Evolutionary conservation across 2,888 invertebrate genomes (phyloP).

Genomic region (Aelia acuminata): DNA sequence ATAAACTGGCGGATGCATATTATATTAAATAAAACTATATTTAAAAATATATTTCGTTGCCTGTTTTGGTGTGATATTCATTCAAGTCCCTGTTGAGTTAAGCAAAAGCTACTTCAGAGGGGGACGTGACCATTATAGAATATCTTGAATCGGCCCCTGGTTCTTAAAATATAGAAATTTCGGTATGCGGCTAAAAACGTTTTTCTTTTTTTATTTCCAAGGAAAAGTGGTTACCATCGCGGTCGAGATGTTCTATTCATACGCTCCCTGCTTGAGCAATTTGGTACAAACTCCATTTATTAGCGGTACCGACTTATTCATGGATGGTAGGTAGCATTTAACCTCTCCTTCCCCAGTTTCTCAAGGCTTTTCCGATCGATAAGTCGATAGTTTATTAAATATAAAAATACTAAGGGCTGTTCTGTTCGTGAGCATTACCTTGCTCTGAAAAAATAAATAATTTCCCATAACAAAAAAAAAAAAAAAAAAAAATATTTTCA

Average conservation of each 20-base stretch:
- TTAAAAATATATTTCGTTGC: not conserved
- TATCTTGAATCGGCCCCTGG: not conserved
- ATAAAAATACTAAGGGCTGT: not conserved
- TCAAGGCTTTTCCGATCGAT: not conserved
- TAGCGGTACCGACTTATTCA: not conserved
- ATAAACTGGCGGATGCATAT: no score
- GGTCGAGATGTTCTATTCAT: not conserved
- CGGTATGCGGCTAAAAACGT: not conserved
- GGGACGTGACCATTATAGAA: not conserved
- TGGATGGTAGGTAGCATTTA: slow-evolving; percentile 18
- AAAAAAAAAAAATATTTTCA: no score
- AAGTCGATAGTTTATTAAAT: slow-evolving; percentile 23
- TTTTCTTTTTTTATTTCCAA: not conserved
- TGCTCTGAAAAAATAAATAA: not conserved
- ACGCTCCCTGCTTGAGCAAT: not conserved
- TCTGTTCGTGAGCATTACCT: not conserved
- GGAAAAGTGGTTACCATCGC: not conserved
- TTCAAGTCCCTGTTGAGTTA: not conserved
- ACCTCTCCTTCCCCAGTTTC: not conserved
- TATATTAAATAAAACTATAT: not conserved
- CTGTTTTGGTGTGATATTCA: not conserved
- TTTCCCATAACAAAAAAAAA: no score
- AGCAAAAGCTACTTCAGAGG: not conserved
- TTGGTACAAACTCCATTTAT: not conserved
- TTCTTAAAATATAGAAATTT: not conserved